Conservation (phyloP, 2,113 vertebrate species). For the Ploceus nigricollis region DNA sequence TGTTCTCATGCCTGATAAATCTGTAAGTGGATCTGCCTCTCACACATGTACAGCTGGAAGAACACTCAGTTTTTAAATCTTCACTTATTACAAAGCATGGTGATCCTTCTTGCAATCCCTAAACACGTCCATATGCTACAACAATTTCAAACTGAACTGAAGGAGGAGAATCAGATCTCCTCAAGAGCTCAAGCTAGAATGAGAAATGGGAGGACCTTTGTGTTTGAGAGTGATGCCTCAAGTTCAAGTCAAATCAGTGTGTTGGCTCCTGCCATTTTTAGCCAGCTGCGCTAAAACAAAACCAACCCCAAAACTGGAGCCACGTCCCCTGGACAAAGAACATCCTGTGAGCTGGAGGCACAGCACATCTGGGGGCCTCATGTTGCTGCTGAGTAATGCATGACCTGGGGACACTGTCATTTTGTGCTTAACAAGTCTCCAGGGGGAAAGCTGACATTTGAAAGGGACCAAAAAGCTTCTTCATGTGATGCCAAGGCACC, state of each 20-base stretch:
- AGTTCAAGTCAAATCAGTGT: not conserved
- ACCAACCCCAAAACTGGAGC: not conserved
- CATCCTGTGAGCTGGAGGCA: slow-evolving; percentile 46
- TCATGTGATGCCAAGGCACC: slow-evolving; percentile 46
- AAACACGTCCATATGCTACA: not conserved
- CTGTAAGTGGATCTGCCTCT: not conserved
- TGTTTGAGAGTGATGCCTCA: not conserved
- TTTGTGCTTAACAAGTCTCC: slow-evolving; percentile 18
- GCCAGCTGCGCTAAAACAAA: not conserved
- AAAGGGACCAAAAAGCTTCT: slow-evolving; percentile 56
- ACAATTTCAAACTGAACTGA: not conserved
- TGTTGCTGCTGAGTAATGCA: slow-evolving; percentile 48
- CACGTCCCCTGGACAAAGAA: slow-evolving; percentile 24
- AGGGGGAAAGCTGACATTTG: slow-evolving; percentile 38
- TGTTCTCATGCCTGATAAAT: not conserved
- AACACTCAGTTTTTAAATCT: not conserved
- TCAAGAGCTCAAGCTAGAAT: not conserved
- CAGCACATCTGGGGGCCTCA: slow-evolving; percentile 60
- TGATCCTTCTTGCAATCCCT: not conserved
- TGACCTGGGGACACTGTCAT: slow-evolving; percentile 54
- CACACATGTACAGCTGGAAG: not conserved
- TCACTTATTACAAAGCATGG: not conserved
- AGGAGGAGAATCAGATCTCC: not conserved
- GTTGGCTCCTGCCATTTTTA: not conserved
- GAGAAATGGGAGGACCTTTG: not conserved